phyloP scores from a whole-genome alignment of 2,888 invertebrate genomes.

The Leucozona laternaria region DNA sequence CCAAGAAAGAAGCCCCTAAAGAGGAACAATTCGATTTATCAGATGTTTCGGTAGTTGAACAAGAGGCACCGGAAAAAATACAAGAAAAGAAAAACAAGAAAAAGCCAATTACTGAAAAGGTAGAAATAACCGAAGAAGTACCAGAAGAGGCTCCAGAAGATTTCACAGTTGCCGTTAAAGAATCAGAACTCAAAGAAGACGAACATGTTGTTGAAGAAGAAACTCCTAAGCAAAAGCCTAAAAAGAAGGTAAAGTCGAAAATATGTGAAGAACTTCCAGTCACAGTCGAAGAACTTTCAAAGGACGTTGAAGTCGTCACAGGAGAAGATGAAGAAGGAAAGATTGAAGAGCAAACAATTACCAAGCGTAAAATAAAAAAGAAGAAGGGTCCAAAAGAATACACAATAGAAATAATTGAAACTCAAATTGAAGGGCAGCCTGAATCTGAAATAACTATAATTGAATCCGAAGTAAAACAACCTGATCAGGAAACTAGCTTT shows the following conservation, averaged over 20 bases:
- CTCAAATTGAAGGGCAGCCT: slow-evolving; percentile 83
- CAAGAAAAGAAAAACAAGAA: slow-evolving; percentile 79
- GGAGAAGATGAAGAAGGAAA: slow-evolving; percentile 80
- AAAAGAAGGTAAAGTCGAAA: slow-evolving; percentile 74
- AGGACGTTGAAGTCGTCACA: slow-evolving; percentile 78
- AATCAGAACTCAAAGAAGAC: slow-evolving; percentile 49
- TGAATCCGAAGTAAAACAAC: slow-evolving; percentile 80
- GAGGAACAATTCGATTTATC: slow-evolving; percentile 77
- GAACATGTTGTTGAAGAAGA: slow-evolving; percentile 42
- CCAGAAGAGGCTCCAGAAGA: slow-evolving; percentile 56
- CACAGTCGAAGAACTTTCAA: slow-evolving; percentile 76
- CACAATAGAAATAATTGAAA: slow-evolving; percentile 84
- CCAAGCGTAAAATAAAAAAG: slow-evolving; percentile 84
- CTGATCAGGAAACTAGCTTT: slow-evolving; percentile 71
- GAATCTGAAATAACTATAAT: slow-evolving; percentile 82
- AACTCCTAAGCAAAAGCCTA: slow-evolving; percentile 40
- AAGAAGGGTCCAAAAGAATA: slow-evolving; percentile 83
- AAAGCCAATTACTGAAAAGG: slow-evolving; percentile 73
- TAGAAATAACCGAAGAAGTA: slow-evolving; percentile 74
- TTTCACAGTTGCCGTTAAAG: slow-evolving; percentile 68
- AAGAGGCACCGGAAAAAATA: slow-evolving; percentile 78
- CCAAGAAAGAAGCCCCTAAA: slow-evolving; percentile 67
- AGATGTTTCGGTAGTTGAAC: slow-evolving; percentile 78
- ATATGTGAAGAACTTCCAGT: slow-evolving; percentile 76
- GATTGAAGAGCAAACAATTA: slow-evolving; percentile 81